Base-by-base conservation (phyloP, 2,888 invertebrate species). In the Automeris io region DNA sequence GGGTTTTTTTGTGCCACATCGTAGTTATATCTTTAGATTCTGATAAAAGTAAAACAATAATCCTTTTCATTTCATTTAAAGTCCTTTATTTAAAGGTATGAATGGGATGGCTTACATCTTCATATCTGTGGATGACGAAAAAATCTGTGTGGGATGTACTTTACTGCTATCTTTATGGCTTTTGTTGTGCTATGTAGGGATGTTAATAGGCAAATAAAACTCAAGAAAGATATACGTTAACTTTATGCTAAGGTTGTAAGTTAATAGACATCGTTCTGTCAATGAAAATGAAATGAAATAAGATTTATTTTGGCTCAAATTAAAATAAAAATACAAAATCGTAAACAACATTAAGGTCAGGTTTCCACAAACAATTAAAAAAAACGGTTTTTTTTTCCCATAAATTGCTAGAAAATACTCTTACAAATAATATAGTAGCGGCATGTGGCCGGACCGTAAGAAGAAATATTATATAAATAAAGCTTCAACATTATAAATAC, bases 11-110 rank as follows among this genome's bases (percentile, higher is more conserved):
- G 13, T 22, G 26, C 29, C 7, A 16, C 5, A 21, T 62, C 57
- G 65, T 63, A 67, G 36, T 33, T 73, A 75, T 73, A 80, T 75
- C 73, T 73, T 76, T 77, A 77, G 81, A 82, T 82, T 80, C 69
- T 81, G 81, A 83, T 83, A 81, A 80, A 82, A 83, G 74, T 81
- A 80, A 83, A 85, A 86, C 86, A 86, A 85, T 86, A 80, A 82
- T 83, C 82, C 79, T 83, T 83, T 83, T 80, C 76, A 78, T 80
- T 79, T 70, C 61, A 57, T 61, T 57, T 60, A 54, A 61, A 65
- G 61, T 70, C 73, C 66, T 81, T 82, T 83, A 80, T 80, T 82
- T 78, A 68, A 71, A 70, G 63, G 47, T 65, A 62, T 76, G 75
- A 74, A 76, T 70, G 51, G 65, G 54, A 64, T 64, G 67, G 65